A percentile compares a stretch with the other conserved stretches of the same genome.
Conservation (phyloP, 2,888 invertebrate genomes). For the Pemphredon lugubris region DNA sequence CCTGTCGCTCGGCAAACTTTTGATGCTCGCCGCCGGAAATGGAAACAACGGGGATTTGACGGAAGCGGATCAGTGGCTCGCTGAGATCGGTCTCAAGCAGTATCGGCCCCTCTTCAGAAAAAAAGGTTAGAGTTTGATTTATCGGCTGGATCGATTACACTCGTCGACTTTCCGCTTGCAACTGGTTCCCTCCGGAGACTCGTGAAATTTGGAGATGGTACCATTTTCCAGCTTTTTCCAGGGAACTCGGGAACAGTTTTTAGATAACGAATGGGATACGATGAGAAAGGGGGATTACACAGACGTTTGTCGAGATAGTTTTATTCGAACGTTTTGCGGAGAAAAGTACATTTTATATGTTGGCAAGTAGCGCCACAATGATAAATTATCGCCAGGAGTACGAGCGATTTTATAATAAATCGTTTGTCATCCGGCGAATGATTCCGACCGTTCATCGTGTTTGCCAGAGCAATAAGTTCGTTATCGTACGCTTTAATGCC, state of each 20-base stretch:
- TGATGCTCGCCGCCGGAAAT: constrained; percentile 77
- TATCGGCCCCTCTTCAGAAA: constrained; percentile 87
- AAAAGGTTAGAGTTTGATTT: constrained; percentile 84
- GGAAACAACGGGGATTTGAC: constrained; percentile 82
- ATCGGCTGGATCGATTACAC: neutral
- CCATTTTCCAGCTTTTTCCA: too few species aligned
- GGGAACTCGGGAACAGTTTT: too few species aligned
- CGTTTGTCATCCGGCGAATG: neutral
- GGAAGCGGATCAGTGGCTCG: constrained; percentile 89
- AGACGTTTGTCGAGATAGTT: too few species aligned
- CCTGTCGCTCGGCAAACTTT: constrained; percentile 77
- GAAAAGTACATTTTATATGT: too few species aligned
- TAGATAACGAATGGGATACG: too few species aligned
- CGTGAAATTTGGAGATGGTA: neutral
- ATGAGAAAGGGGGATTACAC: too few species aligned
- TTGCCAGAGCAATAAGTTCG: constrained; percentile 27
- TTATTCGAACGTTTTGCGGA: too few species aligned
- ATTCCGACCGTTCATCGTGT: neutral
- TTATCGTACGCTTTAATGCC: constrained; percentile 55
- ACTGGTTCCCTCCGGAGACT: neutral
- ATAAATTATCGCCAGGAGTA: too few species aligned
- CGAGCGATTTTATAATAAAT: neutral
- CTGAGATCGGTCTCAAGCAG: constrained; percentile 87
- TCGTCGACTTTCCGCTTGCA: neutral
- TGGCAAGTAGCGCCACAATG: too few species aligned